A percentile compares a stretch with the other conserved stretches of the same genome.
These are phyloP conservation scores for Dolichopus griseipennis DNA, from an alignment of 2,888 invertebrate species.

Conservation along the genomic window DNA sequence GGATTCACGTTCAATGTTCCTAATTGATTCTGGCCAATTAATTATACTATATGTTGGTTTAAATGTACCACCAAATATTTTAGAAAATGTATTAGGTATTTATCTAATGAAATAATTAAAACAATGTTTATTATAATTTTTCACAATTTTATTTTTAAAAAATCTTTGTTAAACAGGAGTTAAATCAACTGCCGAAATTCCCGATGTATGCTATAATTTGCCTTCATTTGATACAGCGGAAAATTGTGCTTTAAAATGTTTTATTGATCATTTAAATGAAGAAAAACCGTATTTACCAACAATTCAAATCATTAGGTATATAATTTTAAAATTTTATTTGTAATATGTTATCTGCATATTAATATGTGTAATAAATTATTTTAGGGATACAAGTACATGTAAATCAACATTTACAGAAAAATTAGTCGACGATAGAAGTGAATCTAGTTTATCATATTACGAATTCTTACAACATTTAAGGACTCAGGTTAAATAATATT, in stretches of 20 bases:
- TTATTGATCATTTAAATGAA: constrained; percentile 74
- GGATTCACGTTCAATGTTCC: constrained; percentile 80
- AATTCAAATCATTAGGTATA: constrained; percentile 72
- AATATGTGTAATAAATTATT: constrained; percentile 12
- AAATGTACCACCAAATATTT: constrained; percentile 62
- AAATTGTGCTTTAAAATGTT: constrained; percentile 66
- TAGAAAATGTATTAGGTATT: constrained; percentile 59
- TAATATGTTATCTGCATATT: background rate
- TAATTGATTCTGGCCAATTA: constrained; percentile 77
- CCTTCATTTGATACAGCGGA: constrained; percentile 69
- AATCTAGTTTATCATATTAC: constrained; percentile 90
- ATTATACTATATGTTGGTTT: constrained; percentile 80
- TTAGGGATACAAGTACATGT: constrained; percentile 83
- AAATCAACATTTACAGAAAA: constrained; percentile 75
- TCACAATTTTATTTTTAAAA: background rate
- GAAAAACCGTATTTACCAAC: constrained; percentile 73
- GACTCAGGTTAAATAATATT: constrained; percentile 71
- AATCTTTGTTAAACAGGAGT: constrained; percentile 47
- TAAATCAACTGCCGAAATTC: constrained; percentile 59
- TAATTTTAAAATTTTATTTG: background rate
- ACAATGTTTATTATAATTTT: background rate
- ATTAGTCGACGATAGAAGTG: constrained; percentile 88
- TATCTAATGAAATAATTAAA: background rate
- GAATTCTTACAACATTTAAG: constrained; percentile 96
- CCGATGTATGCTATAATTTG: constrained; percentile 67